Evolutionary conservation across 2,797 vertebrate genomes (phyloP).

Genomic region (Spheniscus humboldti): DNA sequence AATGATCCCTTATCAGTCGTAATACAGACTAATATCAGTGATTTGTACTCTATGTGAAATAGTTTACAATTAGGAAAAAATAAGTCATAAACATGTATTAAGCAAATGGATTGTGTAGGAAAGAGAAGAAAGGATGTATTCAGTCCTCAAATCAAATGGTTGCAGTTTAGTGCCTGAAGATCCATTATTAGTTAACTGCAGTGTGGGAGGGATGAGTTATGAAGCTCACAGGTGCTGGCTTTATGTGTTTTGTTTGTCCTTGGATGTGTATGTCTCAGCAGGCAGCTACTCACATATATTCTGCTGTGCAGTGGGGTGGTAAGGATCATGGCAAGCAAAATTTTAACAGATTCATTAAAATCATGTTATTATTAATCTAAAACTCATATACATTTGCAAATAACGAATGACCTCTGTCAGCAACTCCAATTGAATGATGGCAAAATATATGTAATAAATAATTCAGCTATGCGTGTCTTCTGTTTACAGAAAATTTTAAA

Average conservation of each 20-base stretch:
- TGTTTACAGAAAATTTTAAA: background rate
- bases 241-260: background rate
- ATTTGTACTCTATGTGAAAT: background rate
- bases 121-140: background rate
- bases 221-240: background rate
- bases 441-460: slow-evolving; percentile 10
- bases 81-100: background rate
- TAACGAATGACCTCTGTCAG: background rate
- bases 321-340: background rate
- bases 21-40: background rate
- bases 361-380: background rate
- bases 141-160: background rate
- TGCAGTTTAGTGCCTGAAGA: background rate
- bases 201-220: background rate
- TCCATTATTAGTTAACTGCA: background rate
- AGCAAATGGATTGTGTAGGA: background rate
- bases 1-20: background rate
- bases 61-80: background rate
- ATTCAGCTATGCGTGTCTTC: background rate
- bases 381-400: background rate
- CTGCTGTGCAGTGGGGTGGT: background rate
- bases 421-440: background rate
- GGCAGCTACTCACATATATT: background rate
- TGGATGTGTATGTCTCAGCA: background rate
- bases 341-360: background rate